phyloP scores from a whole-genome alignment of 1,140 invertebrate genomes.

The Thaumetopoea pityocampa region DNA sequence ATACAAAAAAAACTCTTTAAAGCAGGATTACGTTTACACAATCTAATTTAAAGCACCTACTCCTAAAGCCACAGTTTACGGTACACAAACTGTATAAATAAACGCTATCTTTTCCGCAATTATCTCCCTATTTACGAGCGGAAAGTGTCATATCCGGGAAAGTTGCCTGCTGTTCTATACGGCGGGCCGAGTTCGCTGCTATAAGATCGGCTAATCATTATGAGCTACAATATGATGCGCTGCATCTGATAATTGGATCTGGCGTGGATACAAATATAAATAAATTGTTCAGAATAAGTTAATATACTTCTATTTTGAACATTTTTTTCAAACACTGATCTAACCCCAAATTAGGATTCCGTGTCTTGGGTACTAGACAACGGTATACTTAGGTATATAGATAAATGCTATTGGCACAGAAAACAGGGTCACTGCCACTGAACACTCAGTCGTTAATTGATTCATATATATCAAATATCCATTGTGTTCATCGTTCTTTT shows the following conservation, averaged over 20 bases:
- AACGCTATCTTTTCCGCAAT: constrained; percentile 42
- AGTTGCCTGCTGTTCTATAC: constrained; percentile 18
- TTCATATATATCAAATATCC: too few relatives aligned
- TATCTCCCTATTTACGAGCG: constrained; percentile 43
- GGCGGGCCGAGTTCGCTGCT: constrained; percentile 17
- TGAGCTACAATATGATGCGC: constrained; percentile 20
- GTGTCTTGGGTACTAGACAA: too few relatives aligned
- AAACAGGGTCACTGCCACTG: too few relatives aligned
- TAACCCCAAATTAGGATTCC: too few relatives aligned
- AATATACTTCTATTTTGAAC: too few relatives aligned
- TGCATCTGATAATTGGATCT: constrained; percentile 12
- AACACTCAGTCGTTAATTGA: too few relatives aligned
- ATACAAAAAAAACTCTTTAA: too few relatives aligned
- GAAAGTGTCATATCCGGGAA: constrained; percentile 43
- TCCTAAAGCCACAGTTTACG: constrained; percentile 23
- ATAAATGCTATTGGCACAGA: too few relatives aligned
- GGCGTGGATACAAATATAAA: constrained; percentile 9
- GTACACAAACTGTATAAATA: constrained; percentile 29
- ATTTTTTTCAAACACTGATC: too few relatives aligned
- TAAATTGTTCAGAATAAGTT: too few relatives aligned
- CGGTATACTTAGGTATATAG: too few relatives aligned
- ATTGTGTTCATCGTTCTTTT: too few relatives aligned
- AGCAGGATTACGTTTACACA: constrained; percentile 4
- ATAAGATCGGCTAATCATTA: constrained; percentile 33
- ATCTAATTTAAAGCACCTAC: constrained; percentile 17